phyloP scores from a whole-genome alignment of 2,797 vertebrate species.

The Danio albolineatus region DNA sequence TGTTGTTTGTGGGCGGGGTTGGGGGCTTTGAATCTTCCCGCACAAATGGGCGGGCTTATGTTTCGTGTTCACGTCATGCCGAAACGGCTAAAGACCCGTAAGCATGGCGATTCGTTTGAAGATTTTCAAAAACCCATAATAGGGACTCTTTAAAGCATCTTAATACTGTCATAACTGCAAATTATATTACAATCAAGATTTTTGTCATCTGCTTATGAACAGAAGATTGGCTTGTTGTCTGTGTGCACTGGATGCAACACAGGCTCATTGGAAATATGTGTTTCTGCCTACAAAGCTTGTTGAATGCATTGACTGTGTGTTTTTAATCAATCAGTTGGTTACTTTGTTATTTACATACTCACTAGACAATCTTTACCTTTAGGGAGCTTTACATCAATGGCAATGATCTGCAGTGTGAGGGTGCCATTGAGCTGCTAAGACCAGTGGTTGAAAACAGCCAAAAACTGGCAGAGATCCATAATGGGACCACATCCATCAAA shows the following conservation, averaged over 20 bases:
- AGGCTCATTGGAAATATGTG: too few species aligned
- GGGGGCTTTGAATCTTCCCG: too few species aligned
- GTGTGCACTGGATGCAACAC: too few species aligned
- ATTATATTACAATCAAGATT: background rate
- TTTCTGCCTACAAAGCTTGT: background rate
- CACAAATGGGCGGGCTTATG: too few species aligned
- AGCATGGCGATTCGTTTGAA: too few species aligned
- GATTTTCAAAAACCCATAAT: too few species aligned
- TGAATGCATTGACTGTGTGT: background rate
- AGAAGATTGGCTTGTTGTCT: background rate
- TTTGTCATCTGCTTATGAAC: background rate
- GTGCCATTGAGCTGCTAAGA: constrained; percentile 68
- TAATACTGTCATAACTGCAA: background rate
- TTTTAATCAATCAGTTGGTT: background rate
- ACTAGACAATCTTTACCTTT: background rate
- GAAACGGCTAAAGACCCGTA: too few species aligned
- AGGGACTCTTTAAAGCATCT: too few species aligned
- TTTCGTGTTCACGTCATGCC: too few species aligned
- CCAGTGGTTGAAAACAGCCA: constrained; percentile 64
- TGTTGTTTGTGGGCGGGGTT: too few species aligned
- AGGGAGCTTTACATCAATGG: constrained; percentile 71
- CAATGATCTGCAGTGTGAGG: constrained; percentile 68
- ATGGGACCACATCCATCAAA: constrained; percentile 29
- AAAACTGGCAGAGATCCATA: constrained; percentile 19
- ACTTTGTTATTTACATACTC: background rate